phyloP scores from a whole-genome alignment of 2,888 invertebrate genomes.

The Petrolisthes cinctipes region DNA sequence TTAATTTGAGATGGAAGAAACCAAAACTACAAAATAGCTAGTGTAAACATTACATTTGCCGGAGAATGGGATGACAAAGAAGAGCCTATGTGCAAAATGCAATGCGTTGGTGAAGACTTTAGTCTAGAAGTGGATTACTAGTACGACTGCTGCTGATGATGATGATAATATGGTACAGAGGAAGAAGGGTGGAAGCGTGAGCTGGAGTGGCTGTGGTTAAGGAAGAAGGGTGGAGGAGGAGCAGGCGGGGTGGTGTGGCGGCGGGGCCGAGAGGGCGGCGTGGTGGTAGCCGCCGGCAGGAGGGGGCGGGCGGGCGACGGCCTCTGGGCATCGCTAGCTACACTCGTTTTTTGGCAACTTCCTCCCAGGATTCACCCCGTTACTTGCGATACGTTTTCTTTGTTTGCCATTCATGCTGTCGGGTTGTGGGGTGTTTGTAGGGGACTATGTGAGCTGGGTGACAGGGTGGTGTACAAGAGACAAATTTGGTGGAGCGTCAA shows the following conservation, averaged over 20 bases:
- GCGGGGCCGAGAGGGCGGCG: not conserved
- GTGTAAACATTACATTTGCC: too few relatives aligned
- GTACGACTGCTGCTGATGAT: not conserved
- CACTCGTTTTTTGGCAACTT: conserved; percentile 43
- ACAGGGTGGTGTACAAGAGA: too few relatives aligned
- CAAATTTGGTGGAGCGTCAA: too few relatives aligned
- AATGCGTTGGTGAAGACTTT: too few relatives aligned
- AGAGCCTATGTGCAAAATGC: too few relatives aligned
- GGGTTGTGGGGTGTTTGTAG: not conserved
- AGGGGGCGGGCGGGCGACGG: conserved; percentile 23
- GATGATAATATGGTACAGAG: not conserved
- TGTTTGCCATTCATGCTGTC: conserved; percentile 38
- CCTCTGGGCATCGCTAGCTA: conserved; percentile 46
- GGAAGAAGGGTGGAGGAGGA: not conserved
- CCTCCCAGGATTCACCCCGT: conserved; percentile 30
- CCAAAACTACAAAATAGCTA: too few relatives aligned
- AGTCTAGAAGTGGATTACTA: too few relatives aligned
- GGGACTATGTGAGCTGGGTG: too few relatives aligned
- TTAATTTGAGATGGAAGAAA: too few relatives aligned
- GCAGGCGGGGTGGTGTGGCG: not conserved
- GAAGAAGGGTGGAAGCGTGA: not conserved
- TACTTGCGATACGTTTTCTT: conserved; percentile 44
- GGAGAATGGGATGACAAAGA: too few relatives aligned
- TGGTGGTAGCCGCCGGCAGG: conserved; percentile 13
- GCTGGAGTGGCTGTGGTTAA: not conserved